Evolutionary conservation across 53 echinoderm and acorn worm genomes (phyloP).

Genomic region (Paracentrotus lividus): DNA sequence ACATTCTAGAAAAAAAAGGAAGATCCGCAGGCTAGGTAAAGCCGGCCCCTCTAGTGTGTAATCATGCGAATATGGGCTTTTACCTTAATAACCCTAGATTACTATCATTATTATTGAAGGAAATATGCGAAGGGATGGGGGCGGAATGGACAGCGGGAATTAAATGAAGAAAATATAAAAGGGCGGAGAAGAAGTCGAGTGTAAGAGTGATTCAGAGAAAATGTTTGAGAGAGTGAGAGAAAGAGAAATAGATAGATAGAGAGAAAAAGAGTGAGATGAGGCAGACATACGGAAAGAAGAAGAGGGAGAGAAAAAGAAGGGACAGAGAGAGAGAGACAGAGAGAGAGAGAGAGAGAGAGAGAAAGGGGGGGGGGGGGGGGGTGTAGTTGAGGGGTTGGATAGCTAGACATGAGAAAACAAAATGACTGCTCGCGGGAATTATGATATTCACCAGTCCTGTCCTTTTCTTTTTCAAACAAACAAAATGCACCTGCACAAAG

Average conservation of each 20-base stretch:
- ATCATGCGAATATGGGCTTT: not conserved
- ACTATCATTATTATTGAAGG: conserved; percentile 24
- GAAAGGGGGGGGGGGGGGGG: not conserved
- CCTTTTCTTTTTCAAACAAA: conserved; percentile 3
- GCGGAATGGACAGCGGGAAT: not conserved
- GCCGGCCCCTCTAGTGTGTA: conserved; percentile 14
- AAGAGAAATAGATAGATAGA: not conserved
- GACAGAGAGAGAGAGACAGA: not conserved
- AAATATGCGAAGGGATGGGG: not conserved
- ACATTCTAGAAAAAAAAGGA: not conserved
- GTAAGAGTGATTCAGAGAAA: not conserved
- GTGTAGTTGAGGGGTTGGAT: not conserved
- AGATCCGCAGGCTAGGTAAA: not conserved
- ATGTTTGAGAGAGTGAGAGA: not conserved
- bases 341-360: not conserved
- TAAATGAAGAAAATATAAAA: not conserved
- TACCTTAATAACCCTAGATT: conserved; percentile 8
- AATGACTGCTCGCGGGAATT: not conserved
- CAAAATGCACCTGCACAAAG: conserved; percentile 14
- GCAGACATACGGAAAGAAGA: not conserved
- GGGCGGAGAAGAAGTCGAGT: not conserved
- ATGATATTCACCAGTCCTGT: conserved; percentile 8
- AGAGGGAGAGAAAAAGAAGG: too few relatives aligned
- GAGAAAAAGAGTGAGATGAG: not conserved
- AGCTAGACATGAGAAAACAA: not conserved